Evolutionary conservation across 2,113 vertebrate species (phyloP), one percentile per base, ranked within the genome.

Genomic region (Prionailurus viverrinus): DNA sequence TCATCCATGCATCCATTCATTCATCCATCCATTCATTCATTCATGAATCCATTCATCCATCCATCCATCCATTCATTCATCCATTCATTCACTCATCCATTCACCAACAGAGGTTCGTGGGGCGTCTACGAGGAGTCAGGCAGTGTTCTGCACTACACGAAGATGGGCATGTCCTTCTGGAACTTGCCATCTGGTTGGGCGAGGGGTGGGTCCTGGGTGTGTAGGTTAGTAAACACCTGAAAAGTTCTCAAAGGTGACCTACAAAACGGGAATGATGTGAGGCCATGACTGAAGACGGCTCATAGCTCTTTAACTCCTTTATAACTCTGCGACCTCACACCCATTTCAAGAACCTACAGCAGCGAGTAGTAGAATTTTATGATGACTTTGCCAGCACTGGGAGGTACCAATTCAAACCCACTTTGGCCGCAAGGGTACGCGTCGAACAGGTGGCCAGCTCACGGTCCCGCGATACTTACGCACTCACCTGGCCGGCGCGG

Each of bases 391-490:
- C 66, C 65, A 18, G 71, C 41, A 7, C 51, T 0, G 19, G 51
- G 19, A 29, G 31, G 69, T 3, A 4, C 14, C 13, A 39, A n/a
- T 29, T 31, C 3, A 3, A 48, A 65, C 45, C 36, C 0, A 9
- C 1, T 0, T 33, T 31, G 1, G 39, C 45, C 8, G 1, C 39
- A 2, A 27, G 83, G 63, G 31, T 1, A 1, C 4, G 41, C 0
- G 5, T 0, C 2, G 5, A 4, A 14, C 29, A 4, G 4, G 8
- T 0, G 5, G 9, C 31, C 4, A 1, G 81, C 29, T n/a, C 2
- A 9, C 0, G 4, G 73, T 1, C 25, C 36, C 29, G 2, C 16
- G 6, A 2, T 0, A 0, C 25, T 0, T 4, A 3, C 10, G 0
- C 0, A 48, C 97, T 71, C 48, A 97, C 98, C 96, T 74, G n/a